Percentiles rank a stretch among this genome's conserved stretches.
These are phyloP conservation scores for Tineola bisselliella DNA, from an alignment of 2,888 invertebrate species.

Conservation along the genomic window DNA sequence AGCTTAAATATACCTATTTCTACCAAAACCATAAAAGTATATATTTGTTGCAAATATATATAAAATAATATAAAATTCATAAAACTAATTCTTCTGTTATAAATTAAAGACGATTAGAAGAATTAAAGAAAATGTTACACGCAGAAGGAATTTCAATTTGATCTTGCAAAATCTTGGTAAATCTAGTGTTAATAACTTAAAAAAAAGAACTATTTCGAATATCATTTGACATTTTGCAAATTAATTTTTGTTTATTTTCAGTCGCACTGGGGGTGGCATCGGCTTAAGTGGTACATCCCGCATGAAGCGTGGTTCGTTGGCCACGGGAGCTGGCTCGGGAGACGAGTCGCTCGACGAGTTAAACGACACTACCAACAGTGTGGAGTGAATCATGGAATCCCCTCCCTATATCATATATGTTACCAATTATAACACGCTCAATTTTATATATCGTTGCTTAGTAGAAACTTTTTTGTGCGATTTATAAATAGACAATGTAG, in stretches of 20 bases:
- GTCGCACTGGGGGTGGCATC: slow-evolving; percentile 66
- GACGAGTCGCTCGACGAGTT: slow-evolving; percentile 80
- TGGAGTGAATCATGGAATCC: slow-evolving; percentile 52
- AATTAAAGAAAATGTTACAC: no score
- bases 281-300: slow-evolving; percentile 71
- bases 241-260: slow-evolving; percentile 24
- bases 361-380: slow-evolving; percentile 79
- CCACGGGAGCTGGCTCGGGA: slow-evolving; percentile 73
- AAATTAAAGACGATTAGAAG: no score
- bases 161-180: no score
- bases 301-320: slow-evolving; percentile 76
- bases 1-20: no score
- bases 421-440: not conserved
- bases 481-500: not conserved
- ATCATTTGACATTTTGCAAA: no score
- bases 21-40: no score
- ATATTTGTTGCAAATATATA: no score
- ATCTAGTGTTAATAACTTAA: no score
- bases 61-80: no score
- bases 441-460: slow-evolving; percentile 6
- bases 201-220: no score
- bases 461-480: not conserved
- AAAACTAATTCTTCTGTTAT: no score
- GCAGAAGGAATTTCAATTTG: no score
- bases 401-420: not conserved